Base-by-base conservation (phyloP, 2,797 vertebrate genomes). In the Hozukius guyotensis region DNA sequence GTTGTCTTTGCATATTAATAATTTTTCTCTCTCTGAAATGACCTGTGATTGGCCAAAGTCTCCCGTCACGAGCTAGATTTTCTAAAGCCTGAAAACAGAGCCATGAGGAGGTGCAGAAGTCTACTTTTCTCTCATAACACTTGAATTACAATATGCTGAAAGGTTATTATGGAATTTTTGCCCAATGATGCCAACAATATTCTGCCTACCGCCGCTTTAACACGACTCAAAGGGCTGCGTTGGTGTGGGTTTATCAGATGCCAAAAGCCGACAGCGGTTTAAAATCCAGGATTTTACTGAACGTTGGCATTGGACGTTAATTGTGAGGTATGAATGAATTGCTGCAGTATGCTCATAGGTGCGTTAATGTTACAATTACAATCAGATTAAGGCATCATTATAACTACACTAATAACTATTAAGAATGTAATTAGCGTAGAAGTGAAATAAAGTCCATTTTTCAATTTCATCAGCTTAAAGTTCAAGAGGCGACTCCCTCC, bases 401-500 rank as follows among this genome's bases (percentile, higher is more conserved):
- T 78, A 8, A 72, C 82, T 36, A 59, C 18, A 18, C 67, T 72
- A 75, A 89, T 87, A 73, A 73, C 32, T 60, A 32, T 66, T 49
- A 24, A 20, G 25, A 71, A 64, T 32, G 27, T 61, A 72, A 77
- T 72, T 52, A 66, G 56, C 13, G 34, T 4, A n/a, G 8, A 67
- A 73, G 56, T 72, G 34, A 78, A 70, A 64, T 34, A 63, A 87
- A 67, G 64, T 83, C 63, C 20, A 49, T 52, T 55, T 80, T 81
- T 80, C 38, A 62, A 64, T 80, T 88, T 65, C 34, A 81, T 81
- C 61, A 80, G 18, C 27, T 79, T 62, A 77, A 85, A 85, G 77
- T 87, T 84, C 67, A 90, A 88, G 75, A 64, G 59, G 62, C 13
- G 1, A 25, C 80, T 87, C 70, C 85, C 66, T 73, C 66, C 75